These are phyloP conservation scores for Amphilophus citrinellus DNA, from an alignment of 2,113 vertebrate species.

Conservation along the genomic window DNA sequence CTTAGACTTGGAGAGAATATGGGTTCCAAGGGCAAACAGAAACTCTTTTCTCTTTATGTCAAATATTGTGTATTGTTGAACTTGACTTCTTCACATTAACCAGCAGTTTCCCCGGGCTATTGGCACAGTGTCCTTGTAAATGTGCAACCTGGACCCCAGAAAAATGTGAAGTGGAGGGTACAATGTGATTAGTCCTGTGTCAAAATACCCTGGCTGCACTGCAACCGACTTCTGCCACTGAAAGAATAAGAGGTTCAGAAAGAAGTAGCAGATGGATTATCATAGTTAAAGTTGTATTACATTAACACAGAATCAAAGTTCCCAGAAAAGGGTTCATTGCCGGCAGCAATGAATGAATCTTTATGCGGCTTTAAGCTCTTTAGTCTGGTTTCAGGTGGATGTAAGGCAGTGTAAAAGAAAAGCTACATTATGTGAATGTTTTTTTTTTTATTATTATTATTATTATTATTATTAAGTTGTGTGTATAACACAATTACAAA, in stretches of 20 bases:
- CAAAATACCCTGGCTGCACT: conserved; percentile 39
- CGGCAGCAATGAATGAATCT: not conserved
- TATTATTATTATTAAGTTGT: not conserved
- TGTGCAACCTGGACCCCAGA: conserved; percentile 13
- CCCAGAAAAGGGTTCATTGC: not conserved
- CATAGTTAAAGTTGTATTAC: conserved; percentile 10
- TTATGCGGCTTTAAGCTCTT: not conserved
- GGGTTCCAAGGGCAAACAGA: conserved; percentile 47
- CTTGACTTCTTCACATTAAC: conserved; percentile 56
- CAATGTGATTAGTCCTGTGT: conserved; percentile 41
- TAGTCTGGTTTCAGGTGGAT: not conserved
- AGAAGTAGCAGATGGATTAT: not conserved
- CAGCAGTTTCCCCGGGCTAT: conserved; percentile 29
- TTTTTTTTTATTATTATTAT: not conserved
- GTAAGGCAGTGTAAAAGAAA: not conserved
- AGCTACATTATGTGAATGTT: not conserved
- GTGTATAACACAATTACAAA: no score
- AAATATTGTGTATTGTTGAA: conserved; percentile 42
- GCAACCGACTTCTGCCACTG: conserved; percentile 33
- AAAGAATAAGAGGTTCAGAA: not conserved
- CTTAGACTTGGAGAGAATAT: conserved; percentile 12
- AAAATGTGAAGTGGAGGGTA: conserved; percentile 33
- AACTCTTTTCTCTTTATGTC: conserved; percentile 39
- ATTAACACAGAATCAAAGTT: not conserved
- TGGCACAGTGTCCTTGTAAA: conserved; percentile 32